Conservation (phyloP, 2,888 invertebrate species). For the Tillus elongatus region DNA sequence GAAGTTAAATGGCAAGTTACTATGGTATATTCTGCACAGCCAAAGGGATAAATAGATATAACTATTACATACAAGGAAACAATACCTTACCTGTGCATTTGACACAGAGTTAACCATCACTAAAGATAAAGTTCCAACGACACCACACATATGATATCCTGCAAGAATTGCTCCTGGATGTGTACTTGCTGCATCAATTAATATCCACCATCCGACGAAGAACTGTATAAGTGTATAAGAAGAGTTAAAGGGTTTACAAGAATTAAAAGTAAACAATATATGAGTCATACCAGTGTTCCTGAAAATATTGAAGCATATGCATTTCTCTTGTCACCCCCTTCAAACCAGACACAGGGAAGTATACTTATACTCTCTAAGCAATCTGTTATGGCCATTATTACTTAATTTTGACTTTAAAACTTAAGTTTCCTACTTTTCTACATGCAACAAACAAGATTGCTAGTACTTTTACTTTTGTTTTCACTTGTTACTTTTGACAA, state of each 20-base stretch:
- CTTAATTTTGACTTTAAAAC: too few species aligned
- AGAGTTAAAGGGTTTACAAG: slow-evolving; percentile 9
- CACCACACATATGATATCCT: slow-evolving; percentile 82
- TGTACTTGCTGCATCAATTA: slow-evolving; percentile 86
- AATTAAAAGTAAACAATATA: slow-evolving; percentile 17
- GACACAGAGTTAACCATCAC: slow-evolving; percentile 97
- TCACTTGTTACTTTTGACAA: too few species aligned
- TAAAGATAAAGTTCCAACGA: slow-evolving; percentile 87
- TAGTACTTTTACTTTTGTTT: too few species aligned
- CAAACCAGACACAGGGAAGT: slow-evolving; percentile 74
- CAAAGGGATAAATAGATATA: too few species aligned
- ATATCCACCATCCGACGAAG: slow-evolving; percentile 96
- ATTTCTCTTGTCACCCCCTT: slow-evolving; percentile 79
- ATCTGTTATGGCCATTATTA: slow-evolving; percentile 30
- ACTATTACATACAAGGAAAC: too few species aligned
- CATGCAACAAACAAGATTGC: too few species aligned
- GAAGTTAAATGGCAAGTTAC: too few species aligned
- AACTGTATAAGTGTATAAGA: slow-evolving; percentile 58
- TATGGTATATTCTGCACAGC: too few species aligned
- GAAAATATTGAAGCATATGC: slow-evolving; percentile 75
- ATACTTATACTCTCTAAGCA: slow-evolving; percentile 64
- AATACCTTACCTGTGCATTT: slow-evolving; percentile 78
- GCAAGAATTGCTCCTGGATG: slow-evolving; percentile 65
- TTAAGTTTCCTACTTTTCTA: too few species aligned
- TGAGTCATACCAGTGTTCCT: slow-evolving; percentile 69